These are phyloP conservation scores for Gallinago media DNA, from an alignment of 2,113 vertebrate species.

Conservation along the genomic window DNA sequence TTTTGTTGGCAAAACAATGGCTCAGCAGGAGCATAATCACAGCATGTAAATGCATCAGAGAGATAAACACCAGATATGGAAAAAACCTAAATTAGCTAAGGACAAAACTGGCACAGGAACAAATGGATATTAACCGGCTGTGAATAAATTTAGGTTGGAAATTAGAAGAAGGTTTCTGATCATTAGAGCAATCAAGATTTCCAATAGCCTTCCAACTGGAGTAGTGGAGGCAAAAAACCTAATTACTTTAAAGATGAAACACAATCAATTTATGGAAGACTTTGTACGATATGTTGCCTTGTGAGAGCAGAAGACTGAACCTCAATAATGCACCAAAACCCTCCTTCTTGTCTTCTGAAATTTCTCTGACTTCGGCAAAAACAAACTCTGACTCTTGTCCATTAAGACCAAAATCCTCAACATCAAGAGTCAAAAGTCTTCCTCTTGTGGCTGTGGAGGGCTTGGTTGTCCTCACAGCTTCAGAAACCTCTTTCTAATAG, in stretches of 20 bases:
- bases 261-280: background rate
- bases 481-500: background rate
- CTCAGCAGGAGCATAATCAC: constrained; percentile 50
- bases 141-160: constrained; percentile 60
- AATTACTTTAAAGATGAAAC: constrained; percentile 40
- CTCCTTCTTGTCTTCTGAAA: background rate
- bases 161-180: constrained; percentile 57
- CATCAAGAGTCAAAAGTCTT: background rate
- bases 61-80: constrained; percentile 59
- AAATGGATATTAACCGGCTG: constrained; percentile 61
- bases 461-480: background rate
- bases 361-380: background rate
- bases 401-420: background rate
- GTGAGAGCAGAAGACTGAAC: background rate
- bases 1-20: background rate
- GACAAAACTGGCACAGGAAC: constrained; percentile 62
- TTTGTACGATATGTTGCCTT: background rate
- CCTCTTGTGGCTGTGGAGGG: background rate
- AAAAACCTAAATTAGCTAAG: constrained; percentile 62
- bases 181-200: constrained; percentile 49
- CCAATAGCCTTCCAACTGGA: constrained; percentile 36
- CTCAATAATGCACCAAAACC: background rate
- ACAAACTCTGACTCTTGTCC: background rate
- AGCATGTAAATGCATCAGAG: constrained; percentile 53
- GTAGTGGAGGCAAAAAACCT: background rate